Conservation (phyloP, 2,888 invertebrate species). For the Agriopis aurantiaria region DNA sequence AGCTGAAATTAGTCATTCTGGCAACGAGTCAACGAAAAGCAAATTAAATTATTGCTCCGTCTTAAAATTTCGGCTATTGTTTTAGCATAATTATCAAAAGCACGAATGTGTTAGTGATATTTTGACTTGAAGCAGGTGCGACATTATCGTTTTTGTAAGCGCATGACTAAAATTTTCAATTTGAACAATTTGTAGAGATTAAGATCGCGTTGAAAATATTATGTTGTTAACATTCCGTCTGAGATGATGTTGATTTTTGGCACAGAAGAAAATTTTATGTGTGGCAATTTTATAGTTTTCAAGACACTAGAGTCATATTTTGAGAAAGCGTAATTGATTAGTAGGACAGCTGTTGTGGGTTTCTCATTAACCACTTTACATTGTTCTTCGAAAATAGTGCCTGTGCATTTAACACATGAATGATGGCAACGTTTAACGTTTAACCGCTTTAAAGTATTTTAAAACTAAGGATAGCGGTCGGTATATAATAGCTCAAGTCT, state of each 20-base stretch:
- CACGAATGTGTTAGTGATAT: conserved; percentile 57
- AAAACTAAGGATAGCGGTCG: conserved; percentile 1
- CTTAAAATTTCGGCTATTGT: conserved; percentile 74
- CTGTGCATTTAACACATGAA: conserved; percentile 36
- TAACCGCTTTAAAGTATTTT: conserved; percentile 20
- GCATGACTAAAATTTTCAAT: conserved; percentile 74
- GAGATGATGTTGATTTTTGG: conserved; percentile 81
- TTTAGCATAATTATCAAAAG: conserved; percentile 69
- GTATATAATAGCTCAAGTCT: background rate
- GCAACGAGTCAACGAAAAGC: conserved; percentile 75
- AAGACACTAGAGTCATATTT: conserved; percentile 75
- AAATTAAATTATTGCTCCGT: conserved; percentile 75
- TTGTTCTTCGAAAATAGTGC: conserved; percentile 62
- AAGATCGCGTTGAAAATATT: conserved; percentile 79
- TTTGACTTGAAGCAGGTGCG: conserved; percentile 42
- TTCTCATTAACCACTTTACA: conserved; percentile 64
- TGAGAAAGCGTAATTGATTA: conserved; percentile 79
- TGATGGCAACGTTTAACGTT: conserved; percentile 17
- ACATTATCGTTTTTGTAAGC: conserved; percentile 66
- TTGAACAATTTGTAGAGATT: conserved; percentile 81
- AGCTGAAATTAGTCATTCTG: conserved; percentile 80
- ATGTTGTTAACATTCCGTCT: conserved; percentile 81
- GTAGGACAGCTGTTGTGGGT: conserved; percentile 76
- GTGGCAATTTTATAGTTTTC: conserved; percentile 78
- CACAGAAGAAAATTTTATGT: conserved; percentile 76